Evolutionary conservation across 2,113 vertebrate species (phyloP).

Genomic region (Protobothrops mucrosquamatus): DNA sequence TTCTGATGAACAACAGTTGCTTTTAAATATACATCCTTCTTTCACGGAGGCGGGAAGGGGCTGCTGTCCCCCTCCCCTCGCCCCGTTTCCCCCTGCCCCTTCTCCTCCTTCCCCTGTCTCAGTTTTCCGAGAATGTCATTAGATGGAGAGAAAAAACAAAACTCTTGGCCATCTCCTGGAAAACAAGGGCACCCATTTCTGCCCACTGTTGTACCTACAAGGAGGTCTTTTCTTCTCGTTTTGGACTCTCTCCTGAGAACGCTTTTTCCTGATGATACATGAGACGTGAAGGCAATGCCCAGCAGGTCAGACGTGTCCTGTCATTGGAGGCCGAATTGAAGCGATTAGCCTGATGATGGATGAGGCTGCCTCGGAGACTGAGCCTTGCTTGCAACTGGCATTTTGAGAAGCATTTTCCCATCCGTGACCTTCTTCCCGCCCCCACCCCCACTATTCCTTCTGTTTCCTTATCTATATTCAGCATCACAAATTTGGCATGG

Average conservation of each 20-base stretch:
- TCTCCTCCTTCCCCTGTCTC: too few species aligned
- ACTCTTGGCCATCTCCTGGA: constrained; percentile 3
- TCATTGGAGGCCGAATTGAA: constrained; percentile 12
- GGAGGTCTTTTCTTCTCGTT: constrained; percentile 43
- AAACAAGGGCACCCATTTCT: constrained; percentile 43
- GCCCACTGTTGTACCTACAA: constrained; percentile 44
- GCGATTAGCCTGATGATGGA: constrained; percentile 16
- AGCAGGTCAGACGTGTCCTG: constrained; percentile 9
- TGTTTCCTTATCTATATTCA: neutral
- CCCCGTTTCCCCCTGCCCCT: too few species aligned
- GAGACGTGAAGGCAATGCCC: constrained; percentile 38
- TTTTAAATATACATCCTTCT: too few species aligned
- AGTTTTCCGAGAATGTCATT: constrained; percentile 14
- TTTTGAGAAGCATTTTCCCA: neutral
- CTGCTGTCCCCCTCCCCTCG: too few species aligned
- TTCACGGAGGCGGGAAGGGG: too few species aligned
- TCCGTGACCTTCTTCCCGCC: neutral
- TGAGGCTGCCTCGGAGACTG: neutral
- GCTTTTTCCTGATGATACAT: constrained; percentile 35
- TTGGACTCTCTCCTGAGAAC: constrained; percentile 51
- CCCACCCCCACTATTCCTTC: neutral
- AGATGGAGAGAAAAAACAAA: neutral
- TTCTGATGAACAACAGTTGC: too few species aligned
- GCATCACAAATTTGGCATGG: neutral
- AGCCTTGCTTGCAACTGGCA: neutral